Base-by-base conservation (phyloP, 2,888 invertebrate genomes). In the Lacanobia oleracea region DNA sequence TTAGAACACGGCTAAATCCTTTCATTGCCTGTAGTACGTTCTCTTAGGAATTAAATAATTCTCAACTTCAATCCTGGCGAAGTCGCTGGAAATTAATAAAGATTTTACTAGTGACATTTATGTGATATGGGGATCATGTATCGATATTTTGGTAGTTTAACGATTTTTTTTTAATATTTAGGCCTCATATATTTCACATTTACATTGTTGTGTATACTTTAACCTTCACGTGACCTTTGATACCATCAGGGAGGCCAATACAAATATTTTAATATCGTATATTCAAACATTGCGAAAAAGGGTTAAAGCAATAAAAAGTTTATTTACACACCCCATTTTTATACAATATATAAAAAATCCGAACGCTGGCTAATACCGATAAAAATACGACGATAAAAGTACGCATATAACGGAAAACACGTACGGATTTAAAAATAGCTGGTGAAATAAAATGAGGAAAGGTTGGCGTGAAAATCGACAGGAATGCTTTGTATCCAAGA, bases 281-380 rank as follows among this genome's bases (percentile, higher is more conserved):
- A 61, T 70, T 12, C 33, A 54, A 59, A 59, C 62, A n/a, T 21
- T 54, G 18, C 37, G 2, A n/a, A 37, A 61, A 74, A 33, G 59
- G 73, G 48, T 59, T 1, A n/a, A 66, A 66, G n/a, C 54, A 66
- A 66, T 69, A 74, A 69, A 78, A 69, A 43, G 27, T 40, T 64
- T 66, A 68, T 63, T 71, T 54, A 50, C 37, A 45, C 23, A 27
- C 12, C 14, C 40, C 45, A 51, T 48, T 69, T 74, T 60, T 45
- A 27, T 51, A 51, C 14, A 27, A 1, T 48, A 40, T 37, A 56
- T 72, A 43, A 71, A 43, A 48, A 67, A 53, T 12, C 7, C 12
- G 4, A 51, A 43, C 23, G 21, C 12, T 50, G 27, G 9, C 10
- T 61, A 27, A 45, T 43, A 60, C 6, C 37, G 60, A 72, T 72